Base-by-base conservation (phyloP, 2,888 invertebrate genomes). In the Ephialtes manifestator region DNA sequence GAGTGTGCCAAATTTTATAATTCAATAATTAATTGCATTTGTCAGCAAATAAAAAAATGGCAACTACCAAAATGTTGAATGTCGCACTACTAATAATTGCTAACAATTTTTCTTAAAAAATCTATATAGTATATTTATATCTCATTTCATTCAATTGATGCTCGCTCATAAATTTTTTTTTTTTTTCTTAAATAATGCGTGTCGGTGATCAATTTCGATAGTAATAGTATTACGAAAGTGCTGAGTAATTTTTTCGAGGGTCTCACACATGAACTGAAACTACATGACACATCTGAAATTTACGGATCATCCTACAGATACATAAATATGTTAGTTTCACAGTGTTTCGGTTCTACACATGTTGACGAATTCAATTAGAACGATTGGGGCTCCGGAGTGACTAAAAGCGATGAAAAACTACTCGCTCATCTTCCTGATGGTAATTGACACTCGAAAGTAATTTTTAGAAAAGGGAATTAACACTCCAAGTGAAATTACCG, bases 221-320 rank as follows among this genome's bases (percentile, higher is more conserved):
- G 28, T 58, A 2, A 28, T 28, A 58, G 28, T 28, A 58, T 28
- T 4, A 24, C 28, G 15, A 70, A 79, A 35, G 43, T 3, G 79
- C 60, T 39, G 60, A 83, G 83, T 79, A 78, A 75, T 70, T 79
- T 83, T 63, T 48, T 35, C 63, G 18, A 63, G n/a, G 43, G 28
- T 60, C 35, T 46, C 24, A 39, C 55, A 75, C 53, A 74, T 48
- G 68, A 75, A 60, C 7, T 24, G 24, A 20, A 4, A 55, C 10
- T 10, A 24, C 0, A 35, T 24, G 46, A 67, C n/a, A 43, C 46
- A 35, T 35, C 35, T 35, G 4, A 4, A 4, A 35, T 35, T 10
- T 35, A 48, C 65, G 46, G 13, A 39, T 10, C 39, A 2, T 39
- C 8, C 39, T 39, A 39, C 10, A 43, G 48, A 48, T 48, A n/a